phyloP scores from a whole-genome alignment of 2,113 vertebrate species.

The Zeus faber region DNA sequence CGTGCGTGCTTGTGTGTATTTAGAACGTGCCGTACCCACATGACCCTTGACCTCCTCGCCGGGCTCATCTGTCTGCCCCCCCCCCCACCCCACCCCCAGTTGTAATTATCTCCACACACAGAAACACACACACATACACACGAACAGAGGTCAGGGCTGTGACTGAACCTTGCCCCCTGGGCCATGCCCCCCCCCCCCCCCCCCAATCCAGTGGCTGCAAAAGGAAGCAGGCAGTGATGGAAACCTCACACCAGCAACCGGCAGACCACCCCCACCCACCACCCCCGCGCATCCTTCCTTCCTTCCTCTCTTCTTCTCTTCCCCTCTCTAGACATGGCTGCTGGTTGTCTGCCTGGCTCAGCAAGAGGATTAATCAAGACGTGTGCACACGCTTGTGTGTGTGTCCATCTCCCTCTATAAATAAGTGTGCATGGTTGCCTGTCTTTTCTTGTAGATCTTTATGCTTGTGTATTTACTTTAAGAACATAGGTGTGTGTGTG shows the following conservation, averaged over 20 bases:
- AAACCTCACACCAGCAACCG: conserved; percentile 1
- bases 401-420: too few species aligned
- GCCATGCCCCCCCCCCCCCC: conserved; percentile 5
- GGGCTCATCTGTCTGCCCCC: conserved; percentile 61
- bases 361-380: conserved; percentile 31
- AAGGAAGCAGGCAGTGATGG: conserved; percentile 12
- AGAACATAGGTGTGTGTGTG: conserved; percentile 11
- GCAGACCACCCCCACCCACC: not conserved
- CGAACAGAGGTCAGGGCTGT: conserved; percentile 42
- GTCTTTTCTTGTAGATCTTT: too few species aligned
- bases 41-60: conserved; percentile 41
- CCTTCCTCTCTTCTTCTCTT: not conserved
- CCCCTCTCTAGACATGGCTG: conserved; percentile 20
- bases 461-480: too few species aligned
- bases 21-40: conserved; percentile 27
- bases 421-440: too few species aligned
- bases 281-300: not conserved
- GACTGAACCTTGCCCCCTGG: conserved; percentile 42
- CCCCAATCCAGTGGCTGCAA: conserved; percentile 4
- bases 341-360: conserved; percentile 35
- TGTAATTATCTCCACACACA: conserved; percentile 59
- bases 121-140: conserved; percentile 1
- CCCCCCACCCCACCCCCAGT: too few species aligned
- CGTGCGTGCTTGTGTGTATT: not conserved
- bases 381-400: too few species aligned